Evolutionary conservation across 1,140 invertebrate genomes (phyloP).

Genomic region (Saccostrea cuccullata): DNA sequence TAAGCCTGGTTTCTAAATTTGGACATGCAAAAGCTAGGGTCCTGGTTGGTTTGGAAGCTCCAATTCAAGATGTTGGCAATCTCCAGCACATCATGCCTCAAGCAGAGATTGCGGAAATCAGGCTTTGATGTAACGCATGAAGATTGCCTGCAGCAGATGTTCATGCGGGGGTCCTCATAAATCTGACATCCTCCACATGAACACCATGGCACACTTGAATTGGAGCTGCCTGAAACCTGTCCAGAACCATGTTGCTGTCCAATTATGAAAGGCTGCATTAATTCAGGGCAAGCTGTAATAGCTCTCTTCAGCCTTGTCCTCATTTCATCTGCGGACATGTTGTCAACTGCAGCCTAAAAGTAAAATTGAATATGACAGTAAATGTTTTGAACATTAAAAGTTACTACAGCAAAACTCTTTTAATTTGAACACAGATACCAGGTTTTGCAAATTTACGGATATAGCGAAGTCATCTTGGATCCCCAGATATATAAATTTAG

Average conservation of each 20-base stretch:
- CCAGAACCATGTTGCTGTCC: background rate
- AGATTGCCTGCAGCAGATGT: constrained; percentile 1
- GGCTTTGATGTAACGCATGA: background rate
- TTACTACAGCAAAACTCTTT: no score
- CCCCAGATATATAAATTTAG: no score
- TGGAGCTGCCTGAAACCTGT: background rate
- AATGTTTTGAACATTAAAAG: no score
- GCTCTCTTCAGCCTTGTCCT: no score
- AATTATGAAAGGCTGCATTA: no score
- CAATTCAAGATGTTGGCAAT: background rate
- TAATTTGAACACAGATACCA: no score
- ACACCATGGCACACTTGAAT: background rate
- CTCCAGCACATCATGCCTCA: background rate
- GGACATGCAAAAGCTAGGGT: background rate
- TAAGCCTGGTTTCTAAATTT: background rate
- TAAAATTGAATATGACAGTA: background rate
- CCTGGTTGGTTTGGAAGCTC: background rate
- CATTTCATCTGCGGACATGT: background rate
- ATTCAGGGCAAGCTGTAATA: no score
- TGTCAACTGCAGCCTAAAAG: background rate
- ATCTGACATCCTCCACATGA: background rate
- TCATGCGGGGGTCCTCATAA: constrained; percentile 7
- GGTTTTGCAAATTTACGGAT: no score
- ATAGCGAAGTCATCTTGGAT: no score
- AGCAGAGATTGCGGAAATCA: no score